These are phyloP conservation scores for Trichogramma pretiosum DNA, from an alignment of 1,140 invertebrate genomes.

Conservation along the genomic window DNA sequence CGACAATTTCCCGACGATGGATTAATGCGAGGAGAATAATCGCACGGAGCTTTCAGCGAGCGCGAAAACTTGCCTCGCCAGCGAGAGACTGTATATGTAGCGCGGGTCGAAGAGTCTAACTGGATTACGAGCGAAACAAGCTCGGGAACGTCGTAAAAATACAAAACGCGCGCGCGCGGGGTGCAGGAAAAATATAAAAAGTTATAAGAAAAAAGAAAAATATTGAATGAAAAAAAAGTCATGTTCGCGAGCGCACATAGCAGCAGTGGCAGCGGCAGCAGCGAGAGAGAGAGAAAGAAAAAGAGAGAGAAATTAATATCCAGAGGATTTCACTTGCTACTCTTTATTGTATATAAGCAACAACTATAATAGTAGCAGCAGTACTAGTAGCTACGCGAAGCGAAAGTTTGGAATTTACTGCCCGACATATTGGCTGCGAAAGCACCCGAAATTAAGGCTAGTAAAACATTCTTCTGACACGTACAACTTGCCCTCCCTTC, in stretches of 20 bases:
- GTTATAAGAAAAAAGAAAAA: slow-evolving; percentile 18
- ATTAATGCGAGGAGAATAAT: too few relatives aligned
- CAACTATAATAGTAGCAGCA: too few relatives aligned
- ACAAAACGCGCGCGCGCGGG: not conserved
- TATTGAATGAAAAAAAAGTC: too few relatives aligned
- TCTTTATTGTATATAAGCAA: too few relatives aligned
- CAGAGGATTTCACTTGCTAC: slow-evolving; percentile 19
- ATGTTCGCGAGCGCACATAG: not conserved
- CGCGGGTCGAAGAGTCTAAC: slow-evolving; percentile 6
- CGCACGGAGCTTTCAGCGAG: too few relatives aligned
- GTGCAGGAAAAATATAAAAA: slow-evolving; percentile 12
- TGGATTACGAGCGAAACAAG: slow-evolving; percentile 15
- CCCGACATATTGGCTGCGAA: slow-evolving; percentile 40
- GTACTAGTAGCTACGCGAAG: too few relatives aligned
- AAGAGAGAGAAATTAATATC: slow-evolving; percentile 25
- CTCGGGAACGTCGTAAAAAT: slow-evolving; percentile 16
- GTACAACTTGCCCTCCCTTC: slow-evolving; percentile 7
- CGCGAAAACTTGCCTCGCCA: too few relatives aligned
- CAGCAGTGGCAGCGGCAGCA: not conserved
- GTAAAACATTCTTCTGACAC: slow-evolving; percentile 40
- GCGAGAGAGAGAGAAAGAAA: not conserved
- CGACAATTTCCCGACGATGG: too few relatives aligned
- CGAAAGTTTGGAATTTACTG: slow-evolving; percentile 38
- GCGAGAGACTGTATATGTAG: too few relatives aligned
- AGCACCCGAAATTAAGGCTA: slow-evolving; percentile 41